A percentile compares a stretch with the other conserved stretches of the same genome.
Conservation (phyloP, 2,113 vertebrate species). For the Pterocles gutturalis region DNA sequence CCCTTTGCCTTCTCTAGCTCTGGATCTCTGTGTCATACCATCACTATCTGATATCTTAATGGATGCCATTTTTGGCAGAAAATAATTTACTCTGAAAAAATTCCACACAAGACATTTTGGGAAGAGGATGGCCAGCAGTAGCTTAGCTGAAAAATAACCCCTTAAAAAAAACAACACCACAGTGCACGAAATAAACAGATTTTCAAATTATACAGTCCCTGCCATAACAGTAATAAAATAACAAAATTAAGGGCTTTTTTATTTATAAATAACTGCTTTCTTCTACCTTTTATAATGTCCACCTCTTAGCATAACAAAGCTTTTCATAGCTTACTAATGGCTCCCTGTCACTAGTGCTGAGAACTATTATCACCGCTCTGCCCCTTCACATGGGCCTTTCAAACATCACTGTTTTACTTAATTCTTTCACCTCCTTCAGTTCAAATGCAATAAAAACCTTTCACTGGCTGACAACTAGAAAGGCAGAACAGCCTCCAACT, state of each 20-base stretch:
- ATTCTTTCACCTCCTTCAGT: constrained; percentile 78
- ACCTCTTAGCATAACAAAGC: constrained; percentile 79
- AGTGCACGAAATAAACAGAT: not conserved
- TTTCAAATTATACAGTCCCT: constrained; percentile 15
- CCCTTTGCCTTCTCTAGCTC: not conserved
- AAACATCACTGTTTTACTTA: constrained; percentile 72
- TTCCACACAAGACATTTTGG: not conserved
- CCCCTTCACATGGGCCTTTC: constrained; percentile 78
- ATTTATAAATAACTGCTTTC: constrained; percentile 74
- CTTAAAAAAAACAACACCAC: not conserved
- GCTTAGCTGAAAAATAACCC: not conserved
- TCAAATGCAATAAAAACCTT: constrained; percentile 84
- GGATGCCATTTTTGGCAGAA: not conserved
- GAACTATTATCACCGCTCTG: constrained; percentile 69
- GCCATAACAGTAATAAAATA: constrained; percentile 69
- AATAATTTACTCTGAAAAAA: not conserved
- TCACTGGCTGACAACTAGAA: constrained; percentile 80
- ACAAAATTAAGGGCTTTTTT: constrained; percentile 61
- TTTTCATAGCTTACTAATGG: constrained; percentile 73
- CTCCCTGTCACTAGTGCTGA: constrained; percentile 64
- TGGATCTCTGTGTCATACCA: not conserved
- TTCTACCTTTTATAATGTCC: constrained; percentile 65
- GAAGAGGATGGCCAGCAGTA: not conserved
- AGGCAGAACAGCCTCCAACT: constrained; percentile 80
- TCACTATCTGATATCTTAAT: not conserved